Conservation (phyloP, 1,140 invertebrate genomes). For the Trypoxylus dichotomus region DNA sequence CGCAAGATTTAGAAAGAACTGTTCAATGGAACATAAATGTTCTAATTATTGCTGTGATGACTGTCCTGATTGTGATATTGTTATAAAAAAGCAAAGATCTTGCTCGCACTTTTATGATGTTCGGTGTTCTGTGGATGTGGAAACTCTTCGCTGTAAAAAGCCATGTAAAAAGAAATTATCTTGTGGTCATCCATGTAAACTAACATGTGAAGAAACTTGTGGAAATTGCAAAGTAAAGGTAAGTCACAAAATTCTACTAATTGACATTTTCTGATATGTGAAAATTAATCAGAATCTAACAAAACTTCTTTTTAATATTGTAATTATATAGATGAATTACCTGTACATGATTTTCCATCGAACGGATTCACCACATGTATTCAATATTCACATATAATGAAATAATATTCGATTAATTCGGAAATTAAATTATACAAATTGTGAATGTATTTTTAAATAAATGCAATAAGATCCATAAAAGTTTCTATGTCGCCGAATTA, state of each 20-base stretch:
- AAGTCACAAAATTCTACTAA: constrained; percentile 31
- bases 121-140: constrained; percentile 51
- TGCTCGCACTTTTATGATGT: constrained; percentile 55
- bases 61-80: constrained; percentile 57
- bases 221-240: constrained; percentile 54
- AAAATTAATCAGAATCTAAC: constrained; percentile 34
- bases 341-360: too few species aligned
- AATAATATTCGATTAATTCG: too few species aligned
- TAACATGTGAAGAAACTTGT: constrained; percentile 55
- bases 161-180: constrained; percentile 54
- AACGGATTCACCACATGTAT: too few species aligned
- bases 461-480: too few species aligned
- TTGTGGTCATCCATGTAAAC: constrained; percentile 58
- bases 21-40: constrained; percentile 55
- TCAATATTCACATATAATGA: too few species aligned
- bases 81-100: constrained; percentile 53
- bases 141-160: constrained; percentile 51
- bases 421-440: too few species aligned
- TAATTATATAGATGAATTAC: too few species aligned
- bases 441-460: too few species aligned
- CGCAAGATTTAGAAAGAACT: constrained; percentile 51
- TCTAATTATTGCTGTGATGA: constrained; percentile 55
- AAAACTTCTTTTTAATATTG: too few species aligned
- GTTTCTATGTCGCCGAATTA: too few species aligned
- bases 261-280: neutral